Evolutionary conservation across 2,797 vertebrate genomes (phyloP), one percentile per base, ranked within the genome.

Genomic region (Cossypha heuglini): DNA sequence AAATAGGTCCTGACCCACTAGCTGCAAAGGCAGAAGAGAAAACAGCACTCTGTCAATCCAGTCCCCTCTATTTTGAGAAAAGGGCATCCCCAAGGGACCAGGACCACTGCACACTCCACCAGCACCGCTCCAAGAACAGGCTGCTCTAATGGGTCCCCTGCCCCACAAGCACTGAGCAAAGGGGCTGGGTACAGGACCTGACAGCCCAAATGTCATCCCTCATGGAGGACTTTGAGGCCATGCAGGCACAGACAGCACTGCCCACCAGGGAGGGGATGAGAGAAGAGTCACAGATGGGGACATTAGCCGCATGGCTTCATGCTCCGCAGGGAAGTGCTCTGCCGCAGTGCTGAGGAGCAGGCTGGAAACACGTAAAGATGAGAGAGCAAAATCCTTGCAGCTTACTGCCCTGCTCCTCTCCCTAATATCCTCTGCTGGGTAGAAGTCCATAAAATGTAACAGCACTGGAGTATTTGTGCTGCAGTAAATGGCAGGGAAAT

Each of bases 241-340:
- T 4, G 33, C 52, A 43, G 82, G 79, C 82, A 55, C 71, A 48
- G 78, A 8, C 40, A 86, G 64, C 3, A 2, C 76, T 95, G 82
- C 83, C 73, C 69, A 61, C 52, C 73, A 28, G 77, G 86, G 73
- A 96, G 62, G 48, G 80, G 69, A 81, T 17, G 38, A 54, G 64
- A 31, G 29, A 67, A 45, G 73, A 84, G 92, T n/a, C 92, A 68
- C 95, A 96, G 92, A 94, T 81, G 94, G 91, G 85, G 88, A 93
- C 58, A 64, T 94, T 69, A 88, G 54, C 77, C 9, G 25, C 86
- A 66, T 59, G 89, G 94, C 85, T 96, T 88, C 78, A n/a, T 42
- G 74, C 93, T 82, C 91, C 1, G 20, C 87, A 72, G 93, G 87
- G 69, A 91, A 75, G 74, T 2, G 58, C 76, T 93, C 43, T 37